Base-by-base conservation (phyloP, 1,140 invertebrate genomes). In the Cydia strobilella region DNA sequence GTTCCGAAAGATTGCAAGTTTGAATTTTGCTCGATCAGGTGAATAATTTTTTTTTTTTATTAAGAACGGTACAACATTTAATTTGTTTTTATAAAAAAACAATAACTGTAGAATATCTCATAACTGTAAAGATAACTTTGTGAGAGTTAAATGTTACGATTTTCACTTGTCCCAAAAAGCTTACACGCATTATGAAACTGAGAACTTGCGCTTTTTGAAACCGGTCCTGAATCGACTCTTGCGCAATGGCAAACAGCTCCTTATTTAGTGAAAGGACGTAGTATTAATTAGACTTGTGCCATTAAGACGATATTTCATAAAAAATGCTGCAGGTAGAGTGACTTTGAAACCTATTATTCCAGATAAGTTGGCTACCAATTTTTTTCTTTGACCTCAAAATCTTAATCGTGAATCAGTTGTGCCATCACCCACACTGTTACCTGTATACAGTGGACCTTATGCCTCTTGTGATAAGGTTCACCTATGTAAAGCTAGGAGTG, bases 181-280 rank as follows among this genome's bases (percentile, higher is more conserved):
- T 59, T n/a, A 12, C 18, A 18, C 18, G 20, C 54, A 59, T 59
- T 59, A 59, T 59, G 54, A 59, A 59, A 59, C 54, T 23, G 20
- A 48, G 48, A 51, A 59, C 54, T 59, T 65, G 9, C 63, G 63
- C 63, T 35, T 65, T 65, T 35, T 65, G 63, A 35, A 65, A 65
- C 63, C 63, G 63, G 63, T 65, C 27, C 27, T 23, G 54, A 18
- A 54, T 54, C 51, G 42, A 18, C 23, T 25, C 51, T 59, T 73
- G 45, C 65, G 35, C 54, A 59, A 59, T 12, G 51, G 13, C 15
- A 54, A n/a, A 54, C 54, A 59, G 54, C 54, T 59, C 54, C 54
- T 59, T 59, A 59, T 59, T 59, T 23, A 59, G 54, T 59, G 54
- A 59, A 59, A 59, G 54, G 54, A 59, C 20, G 20, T 12, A 23